phyloP scores from a whole-genome alignment of 2,113 vertebrate species.

The Caloenas nicobarica region DNA sequence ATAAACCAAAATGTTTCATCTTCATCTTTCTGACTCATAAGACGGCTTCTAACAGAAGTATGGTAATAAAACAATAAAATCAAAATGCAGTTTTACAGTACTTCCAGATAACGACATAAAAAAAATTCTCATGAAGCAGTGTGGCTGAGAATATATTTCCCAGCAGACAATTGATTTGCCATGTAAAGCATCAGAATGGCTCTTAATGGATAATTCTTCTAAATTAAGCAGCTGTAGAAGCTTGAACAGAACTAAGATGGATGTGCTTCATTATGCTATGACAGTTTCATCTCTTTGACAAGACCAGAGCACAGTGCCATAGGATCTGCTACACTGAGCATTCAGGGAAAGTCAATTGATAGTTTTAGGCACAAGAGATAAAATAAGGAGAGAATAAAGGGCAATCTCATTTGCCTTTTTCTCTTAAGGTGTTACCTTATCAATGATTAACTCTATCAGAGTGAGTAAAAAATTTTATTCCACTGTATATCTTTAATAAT shows the following conservation, averaged over 20 bases:
- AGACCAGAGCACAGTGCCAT: neutral
- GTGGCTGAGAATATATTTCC: neutral
- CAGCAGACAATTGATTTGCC: neutral
- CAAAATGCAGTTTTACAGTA: neutral
- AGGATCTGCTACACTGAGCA: neutral
- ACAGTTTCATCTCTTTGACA: neutral
- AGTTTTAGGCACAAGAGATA: neutral
- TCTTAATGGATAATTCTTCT: neutral
- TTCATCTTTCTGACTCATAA: neutral
- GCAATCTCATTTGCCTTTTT: neutral
- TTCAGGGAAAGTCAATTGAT: neutral
- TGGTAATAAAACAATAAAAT: neutral
- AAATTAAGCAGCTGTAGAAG: neutral
- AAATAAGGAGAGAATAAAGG: neutral
- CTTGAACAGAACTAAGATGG: neutral
- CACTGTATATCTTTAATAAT: neutral
- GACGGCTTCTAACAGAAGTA: neutral
- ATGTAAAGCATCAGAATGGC: neutral
- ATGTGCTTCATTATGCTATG: neutral
- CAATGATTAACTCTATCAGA: neutral
- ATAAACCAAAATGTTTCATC: conserved; percentile 6
- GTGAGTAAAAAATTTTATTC: neutral
- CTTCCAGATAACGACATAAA: neutral
- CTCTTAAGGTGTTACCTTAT: neutral
- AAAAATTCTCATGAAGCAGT: neutral